A percentile compares a stretch with the other conserved stretches of the same genome.
These are phyloP conservation scores for Oceanites oceanicus DNA, from an alignment of 2,113 vertebrate genomes.

Conservation along the genomic window DNA sequence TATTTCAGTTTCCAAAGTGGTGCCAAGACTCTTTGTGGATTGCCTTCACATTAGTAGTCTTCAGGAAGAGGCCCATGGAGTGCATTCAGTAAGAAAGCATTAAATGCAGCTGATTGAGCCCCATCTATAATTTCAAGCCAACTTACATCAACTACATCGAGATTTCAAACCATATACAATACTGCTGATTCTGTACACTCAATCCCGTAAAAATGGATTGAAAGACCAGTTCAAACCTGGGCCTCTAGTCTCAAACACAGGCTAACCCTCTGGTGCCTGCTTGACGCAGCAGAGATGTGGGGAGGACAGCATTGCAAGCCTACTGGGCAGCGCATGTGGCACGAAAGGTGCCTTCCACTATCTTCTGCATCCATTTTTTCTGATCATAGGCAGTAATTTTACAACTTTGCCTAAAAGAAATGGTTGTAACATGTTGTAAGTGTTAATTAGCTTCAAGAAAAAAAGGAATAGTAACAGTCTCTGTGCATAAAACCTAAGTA, in stretches of 20 bases:
- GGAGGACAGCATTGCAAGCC: neutral
- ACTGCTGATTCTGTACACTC: neutral
- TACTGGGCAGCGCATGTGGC: neutral
- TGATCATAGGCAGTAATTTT: neutral
- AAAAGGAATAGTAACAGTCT: neutral
- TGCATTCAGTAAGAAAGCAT: neutral
- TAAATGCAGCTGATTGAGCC: neutral
- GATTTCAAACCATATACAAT: neutral
- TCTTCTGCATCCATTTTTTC: neutral
- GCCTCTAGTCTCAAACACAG: neutral
- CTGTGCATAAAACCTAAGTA: neutral
- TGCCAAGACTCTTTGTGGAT: neutral
- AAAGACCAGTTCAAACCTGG: neutral
- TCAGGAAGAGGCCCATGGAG: neutral
- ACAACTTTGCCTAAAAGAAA: neutral
- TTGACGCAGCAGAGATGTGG: neutral
- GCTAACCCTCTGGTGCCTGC: neutral
- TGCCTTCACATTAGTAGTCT: neutral
- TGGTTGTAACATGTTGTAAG: neutral
- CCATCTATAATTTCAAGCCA: neutral
- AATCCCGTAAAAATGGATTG: rapidly evolving
- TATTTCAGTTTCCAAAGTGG: neutral
- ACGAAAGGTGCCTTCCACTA: neutral
- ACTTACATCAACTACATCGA: neutral
- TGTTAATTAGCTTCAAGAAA: neutral